Conservation (phyloP, 2,888 invertebrate genomes). For the Sesia apiformis region DNA sequence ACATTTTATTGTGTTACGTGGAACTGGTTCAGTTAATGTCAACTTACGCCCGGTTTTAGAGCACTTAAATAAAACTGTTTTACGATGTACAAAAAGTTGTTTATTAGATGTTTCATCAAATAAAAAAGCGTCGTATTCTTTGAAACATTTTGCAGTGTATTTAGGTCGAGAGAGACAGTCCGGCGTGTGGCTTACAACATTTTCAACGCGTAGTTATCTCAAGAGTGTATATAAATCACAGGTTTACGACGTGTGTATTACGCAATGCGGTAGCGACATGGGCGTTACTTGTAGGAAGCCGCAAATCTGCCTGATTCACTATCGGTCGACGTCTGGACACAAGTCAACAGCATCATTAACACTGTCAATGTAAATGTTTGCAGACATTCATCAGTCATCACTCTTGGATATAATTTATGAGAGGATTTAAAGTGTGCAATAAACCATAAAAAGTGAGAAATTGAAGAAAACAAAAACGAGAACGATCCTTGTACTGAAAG, state of each 20-base stretch:
- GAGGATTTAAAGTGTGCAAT: background rate
- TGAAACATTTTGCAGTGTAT: slow-evolving; percentile 23
- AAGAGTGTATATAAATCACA: slow-evolving; percentile 32
- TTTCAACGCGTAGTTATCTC: slow-evolving; percentile 23
- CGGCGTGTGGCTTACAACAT: slow-evolving; percentile 19
- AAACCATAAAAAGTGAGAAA: background rate
- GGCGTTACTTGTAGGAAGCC: slow-evolving; percentile 21
- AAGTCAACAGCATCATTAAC: background rate
- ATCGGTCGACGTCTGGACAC: background rate
- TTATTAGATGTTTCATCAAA: slow-evolving; percentile 23
- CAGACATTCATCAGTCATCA: background rate
- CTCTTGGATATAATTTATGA: background rate
- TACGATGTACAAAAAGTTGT: too few species aligned
- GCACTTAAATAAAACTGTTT: slow-evolving; percentile 35
- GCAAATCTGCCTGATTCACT: slow-evolving; percentile 8
- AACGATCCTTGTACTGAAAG: background rate
- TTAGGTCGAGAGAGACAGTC: slow-evolving; percentile 14
- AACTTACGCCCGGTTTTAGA: slow-evolving; percentile 42
- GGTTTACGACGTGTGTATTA: slow-evolving; percentile 20
- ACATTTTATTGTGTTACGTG: too few species aligned
- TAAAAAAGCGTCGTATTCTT: slow-evolving; percentile 17
- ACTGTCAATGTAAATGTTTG: background rate
- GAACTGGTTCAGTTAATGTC: slow-evolving; percentile 15
- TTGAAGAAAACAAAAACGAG: background rate
- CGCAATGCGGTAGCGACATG: slow-evolving; percentile 27